Base-by-base conservation (phyloP, 2,113 vertebrate genomes). In the Amblyornis subalaris region DNA sequence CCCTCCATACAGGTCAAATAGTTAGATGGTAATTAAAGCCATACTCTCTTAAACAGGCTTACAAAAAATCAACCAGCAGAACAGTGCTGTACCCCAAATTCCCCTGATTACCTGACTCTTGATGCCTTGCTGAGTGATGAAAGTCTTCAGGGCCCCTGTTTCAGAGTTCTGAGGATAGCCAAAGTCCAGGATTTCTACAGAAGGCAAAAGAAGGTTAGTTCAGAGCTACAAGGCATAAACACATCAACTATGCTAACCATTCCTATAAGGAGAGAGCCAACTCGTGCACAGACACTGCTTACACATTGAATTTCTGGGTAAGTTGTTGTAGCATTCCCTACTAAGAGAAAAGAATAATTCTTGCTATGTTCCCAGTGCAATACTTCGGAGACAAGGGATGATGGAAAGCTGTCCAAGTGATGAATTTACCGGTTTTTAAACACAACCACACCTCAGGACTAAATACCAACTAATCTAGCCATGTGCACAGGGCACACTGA, bases 91-190 rank as follows among this genome's bases (percentile, higher is more conserved):
- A 88, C 23, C 31, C 65, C 48, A 33, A 71, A 47, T 61, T 75
- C 64, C 54, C 65, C 36, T 42, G 13, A 6, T 96, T 98, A 99
- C 99, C 99, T 99, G 99, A 98, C 99, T 99, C 97, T 99, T 99
- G 95, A 99, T 99, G 95, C 99, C 99, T 98, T 99, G 99, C 82
- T 99, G 99, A 89, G 99, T 99, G 97, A 99, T 99, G 97, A 99
- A 99, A 78, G 99, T 99, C 98, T 99, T 99, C 98, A 99, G 97
- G 5, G 99, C 99, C 24, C 99, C 99, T 4, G 99, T 99, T 98
- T 99, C 99, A 48, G 99, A 99, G 97, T 99, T 99, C 97, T 99
- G 99, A 93, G 99, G 99, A 95, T 99, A 99, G 44, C 99, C 99
- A 97, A 99, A 99, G 94, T 99, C 99, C 98, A 99, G 97, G 97